phyloP scores from a whole-genome alignment of 2,113 vertebrate species.

The Zingel zingel region DNA sequence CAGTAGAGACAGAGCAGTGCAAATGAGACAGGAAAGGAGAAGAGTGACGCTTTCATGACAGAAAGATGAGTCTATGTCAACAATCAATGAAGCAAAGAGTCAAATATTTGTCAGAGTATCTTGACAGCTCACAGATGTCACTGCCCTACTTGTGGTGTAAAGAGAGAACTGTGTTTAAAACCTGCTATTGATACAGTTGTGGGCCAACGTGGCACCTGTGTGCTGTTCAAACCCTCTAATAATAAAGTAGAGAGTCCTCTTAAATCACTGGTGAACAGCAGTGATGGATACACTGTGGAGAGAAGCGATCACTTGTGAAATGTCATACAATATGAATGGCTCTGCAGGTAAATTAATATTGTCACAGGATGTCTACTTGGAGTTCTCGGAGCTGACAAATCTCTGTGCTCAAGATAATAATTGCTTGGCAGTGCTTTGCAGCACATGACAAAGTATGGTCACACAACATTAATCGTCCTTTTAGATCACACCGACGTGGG shows the following conservation, averaged over 20 bases:
- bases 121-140: constrained; percentile 44
- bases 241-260: constrained; percentile 27
- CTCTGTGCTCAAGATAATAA: background rate
- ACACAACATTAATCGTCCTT: background rate
- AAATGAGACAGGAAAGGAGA: constrained; percentile 20
- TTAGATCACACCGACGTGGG: background rate
- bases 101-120: constrained; percentile 32
- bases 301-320: constrained; percentile 65
- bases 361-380: constrained; percentile 3
- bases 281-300: constrained; percentile 35
- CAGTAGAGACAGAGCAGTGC: constrained; percentile 4
- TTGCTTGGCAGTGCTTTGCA: background rate
- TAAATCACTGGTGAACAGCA: constrained; percentile 27
- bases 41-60: constrained; percentile 10
- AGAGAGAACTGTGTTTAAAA: constrained; percentile 1
- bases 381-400: constrained; percentile 28
- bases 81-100: constrained; percentile 54
- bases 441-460: background rate
- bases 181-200: constrained; percentile 32
- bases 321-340: constrained; percentile 61
- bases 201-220: background rate
- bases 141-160: constrained; percentile 17
- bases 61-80: constrained; percentile 47
- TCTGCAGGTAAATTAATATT: constrained; percentile 66
- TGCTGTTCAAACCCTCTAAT: constrained; percentile 26